Evolutionary conservation across 1,140 invertebrate species (phyloP).

Genomic region (Trichoplusia ni): DNA sequence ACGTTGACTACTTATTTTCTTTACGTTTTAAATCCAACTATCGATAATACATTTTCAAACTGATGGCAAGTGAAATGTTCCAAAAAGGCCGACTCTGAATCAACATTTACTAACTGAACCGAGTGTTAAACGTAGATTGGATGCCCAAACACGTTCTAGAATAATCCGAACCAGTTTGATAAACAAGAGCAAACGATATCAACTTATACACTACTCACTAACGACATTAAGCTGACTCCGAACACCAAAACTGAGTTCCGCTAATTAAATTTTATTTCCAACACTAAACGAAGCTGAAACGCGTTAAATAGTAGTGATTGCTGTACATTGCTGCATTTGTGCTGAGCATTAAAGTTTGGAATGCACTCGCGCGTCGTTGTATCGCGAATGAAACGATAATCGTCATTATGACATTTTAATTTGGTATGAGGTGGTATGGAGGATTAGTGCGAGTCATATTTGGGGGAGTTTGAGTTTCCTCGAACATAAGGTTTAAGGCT

Average conservation of each 20-base stretch:
- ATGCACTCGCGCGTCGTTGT: neutral
- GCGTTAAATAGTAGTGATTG: neutral
- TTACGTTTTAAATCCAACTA: no score
- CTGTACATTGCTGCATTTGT: neutral
- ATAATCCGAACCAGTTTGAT: slow-evolving; percentile 2
- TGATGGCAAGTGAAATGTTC: no score
- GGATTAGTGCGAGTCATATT: slow-evolving; percentile 16
- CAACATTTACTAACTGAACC: neutral
- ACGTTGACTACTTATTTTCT: no score
- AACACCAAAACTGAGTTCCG: slow-evolving; percentile 10
- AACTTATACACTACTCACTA: slow-evolving; percentile 5
- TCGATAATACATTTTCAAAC: no score
- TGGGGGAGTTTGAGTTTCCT: slow-evolving; percentile 2
- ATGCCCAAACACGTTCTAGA: slow-evolving; percentile 1
- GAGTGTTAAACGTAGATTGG: slow-evolving; percentile 1
- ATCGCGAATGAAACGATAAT: slow-evolving; percentile 4
- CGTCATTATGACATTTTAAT: slow-evolving; percentile 6
- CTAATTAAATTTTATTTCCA: slow-evolving; percentile 29
- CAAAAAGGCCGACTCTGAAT: no score
- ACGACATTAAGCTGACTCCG: slow-evolving; percentile 12
- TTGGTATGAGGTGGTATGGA: neutral
- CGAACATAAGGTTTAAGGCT: neutral
- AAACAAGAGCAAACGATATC: slow-evolving; percentile 12
- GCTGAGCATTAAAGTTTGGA: neutral
- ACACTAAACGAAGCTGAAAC: neutral